phyloP scores from a whole-genome alignment of 1,140 invertebrate species.

The Cherax quadricarinatus region DNA sequence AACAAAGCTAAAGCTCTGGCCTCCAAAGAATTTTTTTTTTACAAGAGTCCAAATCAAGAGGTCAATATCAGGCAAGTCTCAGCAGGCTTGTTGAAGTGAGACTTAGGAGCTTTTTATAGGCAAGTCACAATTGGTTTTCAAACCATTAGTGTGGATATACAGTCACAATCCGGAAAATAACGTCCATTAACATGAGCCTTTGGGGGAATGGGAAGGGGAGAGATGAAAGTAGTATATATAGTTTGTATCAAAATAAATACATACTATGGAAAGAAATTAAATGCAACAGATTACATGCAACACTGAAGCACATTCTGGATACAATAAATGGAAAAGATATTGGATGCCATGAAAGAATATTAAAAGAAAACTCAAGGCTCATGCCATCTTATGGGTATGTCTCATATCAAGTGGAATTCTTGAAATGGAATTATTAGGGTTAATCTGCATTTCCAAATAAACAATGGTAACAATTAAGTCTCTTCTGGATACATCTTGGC shows the following conservation, averaged over 20 bases:
- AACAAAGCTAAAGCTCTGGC: conserved; percentile 38
- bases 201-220: not conserved
- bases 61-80: conserved; percentile 56
- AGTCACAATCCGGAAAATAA: conserved; percentile 47
- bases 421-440: conserved; percentile 69
- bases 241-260: conserved; percentile 57
- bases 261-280: conserved; percentile 6
- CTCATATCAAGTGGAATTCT: conserved; percentile 66
- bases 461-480: conserved; percentile 43
- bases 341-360: not conserved
- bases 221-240: not conserved
- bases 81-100: conserved; percentile 41
- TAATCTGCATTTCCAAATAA: conserved; percentile 53
- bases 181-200: conserved; percentile 55
- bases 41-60: conserved; percentile 60
- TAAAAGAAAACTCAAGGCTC: conserved; percentile 42
- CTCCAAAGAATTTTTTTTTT: not conserved
- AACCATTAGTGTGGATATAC: conserved; percentile 65
- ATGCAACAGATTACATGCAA: conserved; percentile 26
- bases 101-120: conserved; percentile 22
- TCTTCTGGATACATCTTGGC: conserved; percentile 44
- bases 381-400: conserved; percentile 58
- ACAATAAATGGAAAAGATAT: not conserved
- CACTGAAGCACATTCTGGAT: not conserved
- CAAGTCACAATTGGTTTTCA: not conserved